A percentile compares a stretch with the other conserved stretches of the same genome.
Conservation (phyloP, 2,113 vertebrate species). For the Ammospiza caudacuta region DNA sequence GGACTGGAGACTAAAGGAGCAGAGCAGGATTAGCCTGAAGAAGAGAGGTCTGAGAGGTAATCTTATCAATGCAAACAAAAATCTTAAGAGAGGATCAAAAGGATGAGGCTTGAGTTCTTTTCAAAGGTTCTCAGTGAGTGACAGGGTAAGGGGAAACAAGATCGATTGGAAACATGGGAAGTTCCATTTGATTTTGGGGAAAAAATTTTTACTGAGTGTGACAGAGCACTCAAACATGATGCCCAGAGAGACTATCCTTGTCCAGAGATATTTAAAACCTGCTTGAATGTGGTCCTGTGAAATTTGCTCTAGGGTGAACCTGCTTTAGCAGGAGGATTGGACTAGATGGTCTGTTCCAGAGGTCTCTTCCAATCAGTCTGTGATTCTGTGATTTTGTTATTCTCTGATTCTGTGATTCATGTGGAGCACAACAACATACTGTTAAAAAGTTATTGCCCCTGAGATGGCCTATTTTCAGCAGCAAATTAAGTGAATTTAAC, state of each 20-base stretch:
- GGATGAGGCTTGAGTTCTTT: background rate
- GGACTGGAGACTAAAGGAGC: background rate
- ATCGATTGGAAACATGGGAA: background rate
- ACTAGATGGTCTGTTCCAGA: background rate
- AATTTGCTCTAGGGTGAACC: background rate
- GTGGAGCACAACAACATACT: background rate
- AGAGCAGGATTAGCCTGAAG: background rate
- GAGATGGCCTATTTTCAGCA: background rate
- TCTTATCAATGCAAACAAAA: background rate
- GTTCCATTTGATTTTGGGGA: background rate
- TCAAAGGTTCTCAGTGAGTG: background rate
- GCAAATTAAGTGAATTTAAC: background rate
- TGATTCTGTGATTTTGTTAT: background rate
- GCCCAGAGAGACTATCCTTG: background rate
- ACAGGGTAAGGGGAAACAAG: background rate
- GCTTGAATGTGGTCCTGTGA: background rate
- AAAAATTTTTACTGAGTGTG: accelerated
- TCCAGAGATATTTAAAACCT: background rate
- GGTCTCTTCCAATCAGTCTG: background rate
- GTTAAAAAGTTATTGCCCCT: background rate
- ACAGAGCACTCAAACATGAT: accelerated
- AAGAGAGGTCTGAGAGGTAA: background rate
- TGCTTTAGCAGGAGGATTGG: background rate
- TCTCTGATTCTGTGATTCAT: background rate
- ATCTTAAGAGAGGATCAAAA: background rate